Evolutionary conservation across 2,888 invertebrate species (phyloP), one percentile per base, ranked within the genome.

Genomic region (Malthinus seriepunctatus): DNA sequence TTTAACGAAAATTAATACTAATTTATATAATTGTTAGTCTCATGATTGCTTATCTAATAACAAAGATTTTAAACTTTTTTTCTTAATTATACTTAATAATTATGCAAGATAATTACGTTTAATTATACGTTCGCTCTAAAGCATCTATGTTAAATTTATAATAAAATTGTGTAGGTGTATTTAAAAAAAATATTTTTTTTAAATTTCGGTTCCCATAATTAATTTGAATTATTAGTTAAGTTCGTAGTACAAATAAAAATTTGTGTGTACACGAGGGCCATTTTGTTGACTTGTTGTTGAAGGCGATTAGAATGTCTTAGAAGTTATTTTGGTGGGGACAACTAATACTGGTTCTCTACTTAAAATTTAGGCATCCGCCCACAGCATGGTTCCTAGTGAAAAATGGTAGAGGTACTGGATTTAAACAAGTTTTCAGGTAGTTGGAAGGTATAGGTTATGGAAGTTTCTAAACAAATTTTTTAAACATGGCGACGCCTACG

Each of bases 311-410:
- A 52, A 52, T 44, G 52, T 44, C 42, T 52, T 52, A 52, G 52
- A 52, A 45, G 10, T 10, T 23, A 10, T 15, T 45, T 38, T 45
- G 52, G 52, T 35, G 46, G 52, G 52, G 52, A 52, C 45, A 45
- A 52, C 52, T 52, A 52, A 45, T 52, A 52, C 52, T 23, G 52
- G 52, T 52, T 45, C 52, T 45, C 52, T 44, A 45, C 32, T 52
- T 45, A 52, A 52, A 52, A 52, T 52, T 49, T 52, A 52, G 52
- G 52, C 52, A 52, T 33, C 52, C 52, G 52, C 52, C 52, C 52
- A 52, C 52, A 44, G 32, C 33, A 45, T 52, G 52, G 52, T 44
- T 52, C 52, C 52, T 39, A 23, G 5, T 38, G 14, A 42, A 42
- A 52, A 52, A 52, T 44, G 34, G 34, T 34, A 44, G 34, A 34